These are phyloP conservation scores for Eupeodes luniger DNA, from an alignment of 2,888 invertebrate genomes.

Conservation along the genomic window DNA sequence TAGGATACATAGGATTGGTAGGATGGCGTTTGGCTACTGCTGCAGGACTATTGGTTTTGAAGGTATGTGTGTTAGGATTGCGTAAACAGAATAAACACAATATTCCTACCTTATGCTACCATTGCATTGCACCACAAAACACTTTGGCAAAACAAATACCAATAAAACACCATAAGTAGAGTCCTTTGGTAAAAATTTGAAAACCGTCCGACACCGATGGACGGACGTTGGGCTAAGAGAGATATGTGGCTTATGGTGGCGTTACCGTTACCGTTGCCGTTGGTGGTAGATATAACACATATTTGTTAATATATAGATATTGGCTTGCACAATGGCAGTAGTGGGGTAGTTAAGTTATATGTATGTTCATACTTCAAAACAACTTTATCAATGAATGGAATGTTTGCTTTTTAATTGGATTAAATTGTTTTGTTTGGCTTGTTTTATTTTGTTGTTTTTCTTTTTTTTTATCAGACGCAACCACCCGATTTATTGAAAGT, in stretches of 20 bases:
- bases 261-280: slow-evolving; percentile 17
- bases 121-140: slow-evolving; percentile 51
- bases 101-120: slow-evolving; percentile 13
- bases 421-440: slow-evolving; percentile 35
- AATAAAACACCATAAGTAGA: slow-evolving; percentile 25
- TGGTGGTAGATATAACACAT: slow-evolving; percentile 23
- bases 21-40: not conserved
- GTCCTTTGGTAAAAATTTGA: not conserved
- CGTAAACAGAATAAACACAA: slow-evolving; percentile 31
- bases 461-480: slow-evolving; percentile 44
- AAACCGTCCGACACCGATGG: not conserved
- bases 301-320: not conserved
- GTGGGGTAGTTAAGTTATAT: slow-evolving; percentile 5
- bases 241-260: slow-evolving; percentile 20
- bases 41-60: slow-evolving; percentile 9
- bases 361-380: slow-evolving; percentile 38
- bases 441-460: slow-evolving; percentile 19
- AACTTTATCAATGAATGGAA: slow-evolving; percentile 58
- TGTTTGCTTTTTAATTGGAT: slow-evolving; percentile 64
- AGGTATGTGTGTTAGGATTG: slow-evolving; percentile 31
- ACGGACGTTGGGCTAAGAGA: not conserved
- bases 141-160: slow-evolving; percentile 59
- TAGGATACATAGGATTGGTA: not conserved
- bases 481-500: slow-evolving; percentile 52
- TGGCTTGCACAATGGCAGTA: not conserved